Evolutionary conservation across 2,797 vertebrate species (phyloP).

Genomic region (Epinephelus awoara): DNA sequence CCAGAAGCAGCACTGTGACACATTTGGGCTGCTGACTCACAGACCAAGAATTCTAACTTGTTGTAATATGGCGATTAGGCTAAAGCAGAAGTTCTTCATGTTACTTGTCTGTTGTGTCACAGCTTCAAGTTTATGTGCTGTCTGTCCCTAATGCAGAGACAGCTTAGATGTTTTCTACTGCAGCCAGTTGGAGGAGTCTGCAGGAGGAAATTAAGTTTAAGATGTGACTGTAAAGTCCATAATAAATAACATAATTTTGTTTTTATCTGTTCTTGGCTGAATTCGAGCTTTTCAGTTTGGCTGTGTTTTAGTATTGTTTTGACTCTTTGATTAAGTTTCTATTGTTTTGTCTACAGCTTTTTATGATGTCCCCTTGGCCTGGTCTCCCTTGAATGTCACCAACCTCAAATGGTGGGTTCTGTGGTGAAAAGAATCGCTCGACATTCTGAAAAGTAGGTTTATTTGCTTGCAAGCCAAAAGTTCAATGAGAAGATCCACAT

Average conservation of each 20-base stretch:
- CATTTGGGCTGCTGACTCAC: slow-evolving; percentile 32
- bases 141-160: background rate
- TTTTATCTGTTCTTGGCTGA: background rate
- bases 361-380: background rate
- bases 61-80: slow-evolving; percentile 20
- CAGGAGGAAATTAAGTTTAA: background rate
- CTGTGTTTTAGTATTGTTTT: background rate
- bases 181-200: background rate
- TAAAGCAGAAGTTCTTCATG: background rate
- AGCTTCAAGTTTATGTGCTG: slow-evolving; percentile 15
- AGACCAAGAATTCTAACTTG: slow-evolving; percentile 28
- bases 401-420: background rate
- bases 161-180: background rate
- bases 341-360: background rate
- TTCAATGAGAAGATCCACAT: background rate
- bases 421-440: background rate
- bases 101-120: slow-evolving; percentile 9
- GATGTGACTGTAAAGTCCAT: background rate
- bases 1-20: slow-evolving; percentile 22
- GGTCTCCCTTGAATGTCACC: background rate
- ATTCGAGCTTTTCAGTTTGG: background rate
- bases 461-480: background rate
- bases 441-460: background rate
- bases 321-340: slow-evolving; percentile 1
- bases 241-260: background rate